Percentiles rank a stretch among this genome's conserved stretches.
phyloP scores from a whole-genome alignment of 2,888 invertebrate species.

The Alcis repandata region DNA sequence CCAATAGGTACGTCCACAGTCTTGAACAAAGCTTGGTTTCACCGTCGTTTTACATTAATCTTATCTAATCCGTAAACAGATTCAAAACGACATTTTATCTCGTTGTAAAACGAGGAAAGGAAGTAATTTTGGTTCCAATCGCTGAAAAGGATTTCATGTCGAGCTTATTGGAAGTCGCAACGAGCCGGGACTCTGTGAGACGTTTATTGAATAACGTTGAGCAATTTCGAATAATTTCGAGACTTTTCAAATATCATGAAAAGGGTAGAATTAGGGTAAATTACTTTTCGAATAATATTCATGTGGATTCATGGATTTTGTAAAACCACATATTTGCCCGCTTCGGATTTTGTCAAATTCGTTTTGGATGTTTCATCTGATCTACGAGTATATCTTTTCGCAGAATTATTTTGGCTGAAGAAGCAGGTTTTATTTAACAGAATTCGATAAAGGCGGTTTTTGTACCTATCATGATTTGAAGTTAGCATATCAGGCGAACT shows the following conservation, averaged over 20 bases:
- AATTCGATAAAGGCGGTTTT: too few species aligned
- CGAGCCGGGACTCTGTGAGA: constrained; percentile 18
- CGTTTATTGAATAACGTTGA: constrained; percentile 28
- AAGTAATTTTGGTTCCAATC: constrained; percentile 29
- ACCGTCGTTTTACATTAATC: constrained; percentile 1
- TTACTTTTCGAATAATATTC: background rate
- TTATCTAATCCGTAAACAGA: constrained; percentile 21
- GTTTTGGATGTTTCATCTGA: background rate
- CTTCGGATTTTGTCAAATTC: background rate
- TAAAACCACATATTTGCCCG: background rate
- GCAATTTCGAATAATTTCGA: constrained; percentile 25
- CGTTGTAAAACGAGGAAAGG: constrained; percentile 22
- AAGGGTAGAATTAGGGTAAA: background rate
- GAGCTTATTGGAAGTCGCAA: constrained; percentile 24
- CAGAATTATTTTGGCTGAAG: background rate
- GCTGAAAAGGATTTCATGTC: constrained; percentile 25
- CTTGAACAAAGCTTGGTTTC: constrained; percentile 2
- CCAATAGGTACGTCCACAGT: background rate
- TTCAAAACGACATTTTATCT: constrained; percentile 18
- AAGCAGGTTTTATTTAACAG: too few species aligned
- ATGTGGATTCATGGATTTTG: background rate
- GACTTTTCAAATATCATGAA: constrained; percentile 14
- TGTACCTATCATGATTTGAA: too few species aligned
- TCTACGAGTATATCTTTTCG: background rate
- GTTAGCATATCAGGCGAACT: too few species aligned